phyloP scores from a whole-genome alignment of 2,888 invertebrate species.

The Melipona bicolor region DNA sequence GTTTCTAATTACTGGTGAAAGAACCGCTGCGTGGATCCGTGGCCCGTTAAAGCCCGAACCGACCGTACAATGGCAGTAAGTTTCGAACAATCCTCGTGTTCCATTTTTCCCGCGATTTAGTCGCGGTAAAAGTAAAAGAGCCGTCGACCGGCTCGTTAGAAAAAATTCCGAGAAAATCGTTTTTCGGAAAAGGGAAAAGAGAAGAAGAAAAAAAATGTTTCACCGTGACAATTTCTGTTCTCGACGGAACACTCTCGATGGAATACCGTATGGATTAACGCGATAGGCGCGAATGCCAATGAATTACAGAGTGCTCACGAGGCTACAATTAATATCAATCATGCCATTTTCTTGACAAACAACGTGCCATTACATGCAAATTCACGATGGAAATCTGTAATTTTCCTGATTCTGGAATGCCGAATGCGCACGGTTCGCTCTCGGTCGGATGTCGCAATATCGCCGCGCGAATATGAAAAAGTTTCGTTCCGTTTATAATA shows the following conservation, averaged over 20 bases:
- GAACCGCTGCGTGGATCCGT: conserved; percentile 29
- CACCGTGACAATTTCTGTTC: background rate
- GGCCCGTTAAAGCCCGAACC: background rate
- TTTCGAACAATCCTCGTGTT: conserved; percentile 23
- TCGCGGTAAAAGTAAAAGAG: background rate
- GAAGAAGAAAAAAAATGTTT: background rate
- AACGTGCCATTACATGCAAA: conserved; percentile 27
- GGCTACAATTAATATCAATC: conserved; percentile 42
- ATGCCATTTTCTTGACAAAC: conserved; percentile 11
- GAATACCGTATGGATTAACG: background rate
- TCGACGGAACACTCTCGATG: background rate
- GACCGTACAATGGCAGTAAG: background rate
- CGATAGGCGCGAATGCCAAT: conserved; percentile 2
- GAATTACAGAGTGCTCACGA: conserved; percentile 10
- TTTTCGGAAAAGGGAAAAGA: background rate
- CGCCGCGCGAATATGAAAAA: background rate
- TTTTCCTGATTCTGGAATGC: conserved; percentile 20
- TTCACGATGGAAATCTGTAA: background rate
- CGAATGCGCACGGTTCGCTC: background rate
- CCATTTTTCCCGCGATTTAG: conserved; percentile 24
- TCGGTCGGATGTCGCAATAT: background rate
- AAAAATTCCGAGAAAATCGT: conserved; percentile 8
- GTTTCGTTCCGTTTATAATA: background rate
- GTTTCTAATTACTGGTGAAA: conserved; percentile 48
- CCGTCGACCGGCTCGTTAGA: background rate